Evolutionary conservation across 2,888 invertebrate genomes (phyloP).

Genomic region (Thalpophila matura): DNA sequence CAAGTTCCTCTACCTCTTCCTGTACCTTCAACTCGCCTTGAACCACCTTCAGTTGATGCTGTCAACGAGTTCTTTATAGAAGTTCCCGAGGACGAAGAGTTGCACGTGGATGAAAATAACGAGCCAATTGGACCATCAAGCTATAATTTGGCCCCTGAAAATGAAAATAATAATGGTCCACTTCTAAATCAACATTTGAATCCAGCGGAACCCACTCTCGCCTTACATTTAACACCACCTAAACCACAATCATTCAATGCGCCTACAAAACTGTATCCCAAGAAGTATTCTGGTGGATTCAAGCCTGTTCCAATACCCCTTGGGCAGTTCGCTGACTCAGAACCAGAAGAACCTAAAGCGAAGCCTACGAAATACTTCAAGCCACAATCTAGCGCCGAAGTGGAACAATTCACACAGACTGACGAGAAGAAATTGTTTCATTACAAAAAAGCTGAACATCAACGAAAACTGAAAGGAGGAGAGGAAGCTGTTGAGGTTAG

Average conservation of each 20-base stretch:
- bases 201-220: slow-evolving; percentile 76
- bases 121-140: slow-evolving; percentile 67
- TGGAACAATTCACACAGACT: slow-evolving; percentile 69
- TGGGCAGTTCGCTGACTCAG: slow-evolving; percentile 74
- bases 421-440: slow-evolving; percentile 83
- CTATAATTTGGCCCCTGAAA: slow-evolving; percentile 38
- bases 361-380: slow-evolving; percentile 82
- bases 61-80: slow-evolving; percentile 77
- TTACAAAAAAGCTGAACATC: slow-evolving; percentile 88
- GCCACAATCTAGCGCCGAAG: slow-evolving; percentile 75
- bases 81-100: slow-evolving; percentile 83
- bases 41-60: slow-evolving; percentile 81
- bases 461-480: slow-evolving; percentile 83
- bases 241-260: slow-evolving; percentile 75
- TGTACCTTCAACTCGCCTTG: slow-evolving; percentile 76
- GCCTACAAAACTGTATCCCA: slow-evolving; percentile 91
- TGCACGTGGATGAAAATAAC: slow-evolving; percentile 79
- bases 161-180: slow-evolving; percentile 69
- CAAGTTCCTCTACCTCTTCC: slow-evolving; percentile 60
- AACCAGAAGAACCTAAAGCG: slow-evolving; percentile 82
- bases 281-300: slow-evolving; percentile 89
- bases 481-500: slow-evolving; percentile 70
- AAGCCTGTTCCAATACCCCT: slow-evolving; percentile 86
- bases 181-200: slow-evolving; percentile 62
- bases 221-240: slow-evolving; percentile 77